phyloP scores from a whole-genome alignment of 2,888 invertebrate genomes.

The Chalcis sispes region DNA sequence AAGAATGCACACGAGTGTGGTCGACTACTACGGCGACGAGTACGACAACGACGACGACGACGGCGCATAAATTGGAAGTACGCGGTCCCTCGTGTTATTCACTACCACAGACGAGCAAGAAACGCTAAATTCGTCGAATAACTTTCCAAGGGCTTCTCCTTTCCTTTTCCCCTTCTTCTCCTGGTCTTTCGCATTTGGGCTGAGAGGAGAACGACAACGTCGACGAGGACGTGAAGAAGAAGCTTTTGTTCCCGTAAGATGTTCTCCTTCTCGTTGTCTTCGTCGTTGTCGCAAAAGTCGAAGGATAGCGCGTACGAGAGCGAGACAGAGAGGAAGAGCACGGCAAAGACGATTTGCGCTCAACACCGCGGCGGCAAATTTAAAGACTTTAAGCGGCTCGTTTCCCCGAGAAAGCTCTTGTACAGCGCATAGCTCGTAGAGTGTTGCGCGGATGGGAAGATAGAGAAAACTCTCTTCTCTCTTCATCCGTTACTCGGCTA shows the following conservation, averaged over 20 bases:
- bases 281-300: conserved; percentile 23
- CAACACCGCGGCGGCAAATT: conserved; percentile 23
- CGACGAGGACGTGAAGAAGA: conserved; percentile 13
- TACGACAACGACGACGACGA: conserved; percentile 26
- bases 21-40: conserved; percentile 36
- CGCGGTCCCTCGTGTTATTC: conserved; percentile 48
- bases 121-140: conserved; percentile 56
- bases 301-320: conserved; percentile 9
- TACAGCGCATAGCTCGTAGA: background rate
- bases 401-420: conserved; percentile 44
- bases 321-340: background rate
- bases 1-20: conserved; percentile 49
- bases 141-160: conserved; percentile 45
- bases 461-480: conserved; percentile 16
- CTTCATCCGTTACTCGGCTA: too few relatives aligned
- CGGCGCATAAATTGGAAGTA: conserved; percentile 50
- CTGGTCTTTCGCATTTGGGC: background rate
- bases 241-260: conserved; percentile 44
- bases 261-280: too few relatives aligned
- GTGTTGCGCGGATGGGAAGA: background rate
- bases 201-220: background rate
- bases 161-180: background rate
- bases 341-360: conserved; percentile 32
- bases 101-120: conserved; percentile 48
- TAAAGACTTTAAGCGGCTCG: conserved; percentile 44